These are phyloP conservation scores for Apis laboriosa DNA, from an alignment of 1,140 invertebrate species.

Conservation along the genomic window DNA sequence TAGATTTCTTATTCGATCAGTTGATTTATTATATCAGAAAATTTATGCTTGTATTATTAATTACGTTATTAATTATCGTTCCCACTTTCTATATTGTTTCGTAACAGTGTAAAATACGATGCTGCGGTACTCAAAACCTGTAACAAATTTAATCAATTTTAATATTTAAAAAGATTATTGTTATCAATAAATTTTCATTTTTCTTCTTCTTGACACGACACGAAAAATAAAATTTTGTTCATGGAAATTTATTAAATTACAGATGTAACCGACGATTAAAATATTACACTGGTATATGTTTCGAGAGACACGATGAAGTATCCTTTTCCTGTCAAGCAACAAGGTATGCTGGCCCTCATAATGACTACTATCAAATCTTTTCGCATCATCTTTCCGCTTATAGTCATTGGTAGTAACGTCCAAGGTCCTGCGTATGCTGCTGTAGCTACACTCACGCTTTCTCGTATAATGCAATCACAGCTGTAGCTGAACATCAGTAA, in stretches of 20 bases:
- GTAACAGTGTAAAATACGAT: constrained; percentile 44
- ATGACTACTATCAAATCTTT: constrained; percentile 43
- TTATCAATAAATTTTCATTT: no score
- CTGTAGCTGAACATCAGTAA: constrained; percentile 51
- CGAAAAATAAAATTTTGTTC: no score
- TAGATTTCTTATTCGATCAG: no score
- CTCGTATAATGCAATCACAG: constrained; percentile 39
- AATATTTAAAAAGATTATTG: not conserved
- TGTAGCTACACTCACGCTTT: constrained; percentile 35
- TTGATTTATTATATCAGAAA: no score
- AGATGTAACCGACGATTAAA: no score
- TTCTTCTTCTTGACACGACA: no score
- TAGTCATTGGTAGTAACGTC: constrained; percentile 2
- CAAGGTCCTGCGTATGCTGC: constrained; percentile 25
- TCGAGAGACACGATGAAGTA: constrained; percentile 56
- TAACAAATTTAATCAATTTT: not conserved
- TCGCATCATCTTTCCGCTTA: constrained; percentile 38
- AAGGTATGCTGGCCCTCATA: constrained; percentile 48
- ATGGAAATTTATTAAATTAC: no score
- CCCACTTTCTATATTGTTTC: not conserved
- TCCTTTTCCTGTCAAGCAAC: constrained; percentile 47
- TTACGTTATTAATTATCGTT: not conserved
- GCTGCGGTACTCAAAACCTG: constrained; percentile 26
- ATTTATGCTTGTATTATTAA: no score
- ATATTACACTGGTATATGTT: constrained; percentile 42